Base-by-base conservation (phyloP, 2,797 vertebrate species). In the Myripristis murdjan region DNA sequence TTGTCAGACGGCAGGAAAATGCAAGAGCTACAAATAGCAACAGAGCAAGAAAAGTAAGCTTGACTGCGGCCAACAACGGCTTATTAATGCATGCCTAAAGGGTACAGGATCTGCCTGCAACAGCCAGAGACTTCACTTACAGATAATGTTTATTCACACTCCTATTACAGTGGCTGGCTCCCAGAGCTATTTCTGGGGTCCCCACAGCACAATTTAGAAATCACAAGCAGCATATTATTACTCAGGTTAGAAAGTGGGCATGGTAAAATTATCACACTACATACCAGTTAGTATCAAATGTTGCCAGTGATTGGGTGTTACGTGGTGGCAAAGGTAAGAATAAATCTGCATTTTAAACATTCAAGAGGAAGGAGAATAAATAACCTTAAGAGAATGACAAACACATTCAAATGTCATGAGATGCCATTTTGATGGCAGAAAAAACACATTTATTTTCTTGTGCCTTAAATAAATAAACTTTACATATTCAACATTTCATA, bases 401-500 rank as follows among this genome's bases (percentile, higher is more conserved):
- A 57, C 24, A 8, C 43, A 62, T 56, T 51, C 47, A 72, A 61
- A 57, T 28, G 58, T 58, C 24, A 16, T 11, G 2, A 75, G 3
- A 33, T 57, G 22, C 64, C 12, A n/a, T 63, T 37, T 47, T 46
- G 16, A n/a, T 44, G 43, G 24, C 31, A 51, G 70, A 49, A 53
- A 33, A 5, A 4, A 37, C 2, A 33, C 4, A 64, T 39, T 46
- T 56, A 41, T 56, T 58, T 6, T 7, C 10, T 44, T 0, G 47
- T 15, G 65, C 80, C 81, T 59, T 37, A 58, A 79, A 83, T 84
- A 80, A 24, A 89, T 75, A 79, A 24, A 62, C 16, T 77, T 70
- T 61, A 82, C 48, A 63, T 15, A 3, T 46, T 53, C 37, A 41
- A 75, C 22, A 69, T 59, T 61, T 24, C 33, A 76, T 39, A 63